phyloP scores from a whole-genome alignment of 1,140 invertebrate genomes.

The Listronotus bonariensis region DNA sequence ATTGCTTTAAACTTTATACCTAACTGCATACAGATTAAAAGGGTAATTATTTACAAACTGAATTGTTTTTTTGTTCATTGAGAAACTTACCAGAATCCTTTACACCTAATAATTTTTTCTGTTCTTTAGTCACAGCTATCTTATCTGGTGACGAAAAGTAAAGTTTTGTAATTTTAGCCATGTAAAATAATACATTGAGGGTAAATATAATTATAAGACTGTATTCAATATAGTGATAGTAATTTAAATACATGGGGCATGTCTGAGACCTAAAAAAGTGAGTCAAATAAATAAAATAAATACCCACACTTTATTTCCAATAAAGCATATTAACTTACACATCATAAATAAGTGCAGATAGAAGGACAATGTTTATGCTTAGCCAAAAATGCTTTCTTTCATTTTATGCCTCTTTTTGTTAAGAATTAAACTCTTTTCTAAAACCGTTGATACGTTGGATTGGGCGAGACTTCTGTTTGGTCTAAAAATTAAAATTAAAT shows the following conservation, averaged over 20 bases:
- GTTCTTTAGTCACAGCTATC: slow-evolving; percentile 51
- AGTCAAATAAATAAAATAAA: not conserved
- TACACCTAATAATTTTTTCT: slow-evolving; percentile 54
- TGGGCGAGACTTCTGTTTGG: slow-evolving; percentile 13
- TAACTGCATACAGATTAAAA: too few species aligned
- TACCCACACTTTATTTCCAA: not conserved
- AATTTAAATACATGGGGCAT: slow-evolving; percentile 44
- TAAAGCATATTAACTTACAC: slow-evolving; percentile 42
- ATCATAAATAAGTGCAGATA: slow-evolving; percentile 49
- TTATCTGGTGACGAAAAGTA: slow-evolving; percentile 44
- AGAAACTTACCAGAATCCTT: slow-evolving; percentile 44
- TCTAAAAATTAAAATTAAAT: not conserved
- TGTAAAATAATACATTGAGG: slow-evolving; percentile 56
- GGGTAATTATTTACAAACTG: too few species aligned
- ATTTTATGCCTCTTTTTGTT: slow-evolving; percentile 39
- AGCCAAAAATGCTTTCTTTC: slow-evolving; percentile 46
- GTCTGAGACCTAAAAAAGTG: slow-evolving; percentile 44
- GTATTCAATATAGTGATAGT: slow-evolving; percentile 53
- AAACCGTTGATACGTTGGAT: slow-evolving; percentile 17
- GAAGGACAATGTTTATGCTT: slow-evolving; percentile 43
- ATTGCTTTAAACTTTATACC: too few species aligned
- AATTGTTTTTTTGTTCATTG: too few species aligned
- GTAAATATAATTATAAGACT: slow-evolving; percentile 43
- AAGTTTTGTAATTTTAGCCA: slow-evolving; percentile 54
- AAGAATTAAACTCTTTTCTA: slow-evolving; percentile 43